These are phyloP conservation scores for Diploptera punctata DNA, from an alignment of 2,888 invertebrate species.

Conservation along the genomic window DNA sequence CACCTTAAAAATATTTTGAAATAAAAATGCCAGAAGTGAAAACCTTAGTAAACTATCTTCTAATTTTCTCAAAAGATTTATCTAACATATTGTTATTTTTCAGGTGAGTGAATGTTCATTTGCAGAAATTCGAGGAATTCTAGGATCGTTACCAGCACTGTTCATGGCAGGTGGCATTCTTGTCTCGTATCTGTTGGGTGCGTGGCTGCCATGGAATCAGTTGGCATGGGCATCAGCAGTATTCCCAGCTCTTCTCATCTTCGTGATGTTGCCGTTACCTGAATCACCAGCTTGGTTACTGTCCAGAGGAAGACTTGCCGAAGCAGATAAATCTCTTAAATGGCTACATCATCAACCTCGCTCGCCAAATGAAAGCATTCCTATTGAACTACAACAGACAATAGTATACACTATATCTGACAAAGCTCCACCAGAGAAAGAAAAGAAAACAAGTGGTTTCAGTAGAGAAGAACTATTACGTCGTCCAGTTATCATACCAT, in stretches of 20 bases:
- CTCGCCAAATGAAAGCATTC: background rate
- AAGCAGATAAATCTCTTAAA: conserved; percentile 57
- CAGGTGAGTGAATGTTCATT: conserved; percentile 70
- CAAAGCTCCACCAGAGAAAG: conserved; percentile 45
- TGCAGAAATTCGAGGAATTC: conserved; percentile 66
- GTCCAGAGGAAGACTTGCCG: conserved; percentile 56
- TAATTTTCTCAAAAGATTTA: no score
- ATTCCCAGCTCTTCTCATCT: conserved; percentile 58
- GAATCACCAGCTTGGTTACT: conserved; percentile 69
- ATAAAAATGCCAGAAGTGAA: no score
- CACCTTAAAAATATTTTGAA: no score
- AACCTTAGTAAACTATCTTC: no score
- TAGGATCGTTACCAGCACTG: conserved; percentile 70
- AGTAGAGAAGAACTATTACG: conserved; percentile 42
- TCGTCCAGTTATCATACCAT: conserved; percentile 52
- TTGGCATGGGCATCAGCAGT: conserved; percentile 63
- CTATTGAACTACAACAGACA: background rate
- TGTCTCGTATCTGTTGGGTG: conserved; percentile 64
- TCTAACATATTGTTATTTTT: no score
- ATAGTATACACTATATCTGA: conserved; percentile 42
- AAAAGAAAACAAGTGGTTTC: background rate
- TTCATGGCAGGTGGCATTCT: conserved; percentile 70
- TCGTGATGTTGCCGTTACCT: conserved; percentile 63
- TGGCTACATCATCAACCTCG: conserved; percentile 58
- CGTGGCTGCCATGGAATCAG: conserved; percentile 63